Conservation (phyloP, 2,113 vertebrate species). For the Urocynchramus pylzowi region DNA sequence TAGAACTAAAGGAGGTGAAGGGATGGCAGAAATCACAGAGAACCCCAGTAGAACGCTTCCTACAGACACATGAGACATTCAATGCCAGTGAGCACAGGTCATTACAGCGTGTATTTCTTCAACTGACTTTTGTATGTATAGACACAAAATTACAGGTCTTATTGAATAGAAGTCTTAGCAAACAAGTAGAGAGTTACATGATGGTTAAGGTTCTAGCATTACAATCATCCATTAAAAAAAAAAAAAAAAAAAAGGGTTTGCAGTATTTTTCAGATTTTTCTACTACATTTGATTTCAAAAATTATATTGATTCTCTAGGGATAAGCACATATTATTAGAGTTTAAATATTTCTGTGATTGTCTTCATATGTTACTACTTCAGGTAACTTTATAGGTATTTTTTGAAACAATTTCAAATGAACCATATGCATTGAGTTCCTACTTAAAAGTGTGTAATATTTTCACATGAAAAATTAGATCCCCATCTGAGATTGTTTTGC, state of each 20-base stretch:
- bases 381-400: not conserved
- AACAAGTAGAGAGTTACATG: not conserved
- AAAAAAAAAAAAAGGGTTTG: not conserved
- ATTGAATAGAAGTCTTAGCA: not conserved
- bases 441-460: not conserved
- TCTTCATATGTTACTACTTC: not conserved
- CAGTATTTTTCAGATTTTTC: not conserved
- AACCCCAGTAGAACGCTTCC: not conserved
- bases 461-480: not conserved
- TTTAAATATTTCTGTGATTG: not conserved
- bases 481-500: not conserved
- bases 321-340: not conserved
- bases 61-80: not conserved
- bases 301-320: not conserved
- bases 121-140: not conserved
- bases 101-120: not conserved
- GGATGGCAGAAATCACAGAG: not conserved
- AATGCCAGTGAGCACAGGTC: not conserved
- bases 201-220: not conserved
- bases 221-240: not conserved
- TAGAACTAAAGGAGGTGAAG: not conserved
- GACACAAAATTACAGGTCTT: not conserved
- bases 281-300: not conserved
- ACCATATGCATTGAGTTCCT: not conserved
- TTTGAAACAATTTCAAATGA: not conserved